Evolutionary conservation across 2,888 invertebrate genomes (phyloP).

Genomic region (Erynnis tages): DNA sequence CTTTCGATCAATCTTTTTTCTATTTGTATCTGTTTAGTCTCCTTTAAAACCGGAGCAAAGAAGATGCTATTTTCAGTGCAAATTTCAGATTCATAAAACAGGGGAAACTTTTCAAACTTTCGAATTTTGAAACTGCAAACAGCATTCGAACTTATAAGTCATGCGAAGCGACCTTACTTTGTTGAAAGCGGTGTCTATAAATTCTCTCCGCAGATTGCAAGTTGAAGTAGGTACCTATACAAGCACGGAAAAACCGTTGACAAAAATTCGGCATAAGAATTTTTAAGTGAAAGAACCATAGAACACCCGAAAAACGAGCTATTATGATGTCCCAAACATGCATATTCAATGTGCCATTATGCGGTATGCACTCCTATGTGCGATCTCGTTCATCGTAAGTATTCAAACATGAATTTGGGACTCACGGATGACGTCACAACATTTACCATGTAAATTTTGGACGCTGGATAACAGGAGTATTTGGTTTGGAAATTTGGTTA

Average conservation of each 20-base stretch:
- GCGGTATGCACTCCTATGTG: slow-evolving; percentile 27
- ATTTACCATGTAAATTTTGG: slow-evolving; percentile 28
- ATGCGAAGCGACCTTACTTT: slow-evolving; percentile 2
- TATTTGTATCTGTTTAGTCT: no score
- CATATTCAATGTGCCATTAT: slow-evolving; percentile 27
- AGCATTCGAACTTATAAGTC: neutral
- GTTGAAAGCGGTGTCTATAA: slow-evolving; percentile 5
- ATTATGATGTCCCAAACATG: slow-evolving; percentile 28
- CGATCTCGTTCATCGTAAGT: slow-evolving; percentile 25
- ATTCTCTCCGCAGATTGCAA: slow-evolving; percentile 10
- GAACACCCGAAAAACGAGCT: slow-evolving; percentile 23
- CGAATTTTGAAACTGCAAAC: neutral
- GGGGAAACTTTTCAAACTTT: neutral
- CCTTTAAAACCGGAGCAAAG: no score
- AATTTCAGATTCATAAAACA: neutral
- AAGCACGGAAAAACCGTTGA: slow-evolving; percentile 11
- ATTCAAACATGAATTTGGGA: slow-evolving; percentile 28
- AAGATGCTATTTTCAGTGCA: no score
- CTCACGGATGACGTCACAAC: slow-evolving; percentile 28
- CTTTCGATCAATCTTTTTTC: no score
- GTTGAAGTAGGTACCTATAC: neutral
- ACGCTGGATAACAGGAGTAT: slow-evolving; percentile 22
- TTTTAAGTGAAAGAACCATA: slow-evolving; percentile 20
- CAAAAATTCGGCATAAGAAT: slow-evolving; percentile 17
- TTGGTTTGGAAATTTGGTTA: slow-evolving; percentile 25